These are phyloP conservation scores for Actenoides lindsayi DNA, from an alignment of 2,113 vertebrate species.

Conservation along the genomic window DNA sequence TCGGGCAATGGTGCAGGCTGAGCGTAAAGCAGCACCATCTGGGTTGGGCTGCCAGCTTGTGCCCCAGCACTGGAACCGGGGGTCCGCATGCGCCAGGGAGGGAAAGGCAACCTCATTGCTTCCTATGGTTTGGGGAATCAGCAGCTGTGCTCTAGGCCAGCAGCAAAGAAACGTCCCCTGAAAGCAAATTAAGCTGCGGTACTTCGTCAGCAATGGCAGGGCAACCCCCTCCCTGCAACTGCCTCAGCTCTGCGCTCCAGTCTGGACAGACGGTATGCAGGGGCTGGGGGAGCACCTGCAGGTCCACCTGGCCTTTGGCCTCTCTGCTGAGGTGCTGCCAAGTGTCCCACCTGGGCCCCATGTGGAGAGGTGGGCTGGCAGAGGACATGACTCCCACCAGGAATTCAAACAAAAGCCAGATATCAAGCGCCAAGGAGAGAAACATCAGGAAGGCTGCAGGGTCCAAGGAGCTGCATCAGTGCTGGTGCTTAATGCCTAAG, in stretches of 20 bases:
- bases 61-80: neutral
- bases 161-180: neutral
- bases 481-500: neutral
- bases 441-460: neutral
- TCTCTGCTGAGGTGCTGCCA: neutral
- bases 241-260: neutral
- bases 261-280: fast-evolving
- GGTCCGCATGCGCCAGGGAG: neutral
- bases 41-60: conserved; percentile 12
- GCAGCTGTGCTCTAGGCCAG: conserved; percentile 13
- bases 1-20: neutral
- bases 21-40: conserved; percentile 19
- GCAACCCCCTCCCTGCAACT: neutral
- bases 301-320: neutral
- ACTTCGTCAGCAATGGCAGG: neutral
- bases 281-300: neutral
- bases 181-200: neutral
- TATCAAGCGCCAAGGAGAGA: neutral
- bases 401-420: neutral
- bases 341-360: neutral
- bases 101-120: neutral
- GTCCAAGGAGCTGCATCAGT: neutral
- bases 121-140: neutral
- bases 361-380: neutral
- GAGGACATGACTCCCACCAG: neutral